Conservation (phyloP, 2,888 invertebrate genomes). For the Muscina levida region DNA sequence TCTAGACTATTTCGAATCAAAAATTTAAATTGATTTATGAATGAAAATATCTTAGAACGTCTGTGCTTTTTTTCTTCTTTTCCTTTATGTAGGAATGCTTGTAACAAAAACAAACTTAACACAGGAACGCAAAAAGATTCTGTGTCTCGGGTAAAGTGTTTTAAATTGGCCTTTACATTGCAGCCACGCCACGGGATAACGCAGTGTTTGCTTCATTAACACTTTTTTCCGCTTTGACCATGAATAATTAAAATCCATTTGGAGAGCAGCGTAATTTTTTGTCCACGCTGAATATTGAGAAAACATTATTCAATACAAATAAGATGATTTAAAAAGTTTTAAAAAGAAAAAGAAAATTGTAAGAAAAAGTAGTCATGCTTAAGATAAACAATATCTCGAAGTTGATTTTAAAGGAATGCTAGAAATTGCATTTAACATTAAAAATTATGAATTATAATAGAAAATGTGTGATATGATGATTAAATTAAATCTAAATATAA, state of each 20-base stretch:
- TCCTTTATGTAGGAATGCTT: too few species aligned
- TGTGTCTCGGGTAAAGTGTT: conserved; percentile 8
- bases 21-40: conserved; percentile 59
- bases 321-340: conserved; percentile 34
- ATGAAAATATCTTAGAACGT: conserved; percentile 15
- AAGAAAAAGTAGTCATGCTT: too few species aligned
- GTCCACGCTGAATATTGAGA: conserved; percentile 2
- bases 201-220: conserved; percentile 47
- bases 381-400: too few species aligned
- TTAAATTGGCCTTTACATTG: conserved; percentile 30
- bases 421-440: too few species aligned
- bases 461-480: neutral
- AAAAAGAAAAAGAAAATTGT: too few species aligned
- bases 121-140: neutral
- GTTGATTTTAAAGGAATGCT: too few species aligned
- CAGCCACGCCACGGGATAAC: neutral
- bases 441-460: neutral
- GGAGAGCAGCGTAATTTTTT: neutral
- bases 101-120: neutral
- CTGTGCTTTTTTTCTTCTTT: conserved; percentile 8
- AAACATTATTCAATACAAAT: conserved; percentile 44
- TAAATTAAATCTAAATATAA: neutral
- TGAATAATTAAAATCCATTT: conserved; percentile 65
- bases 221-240: conserved; percentile 52
- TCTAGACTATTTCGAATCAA: conserved; percentile 54